Percentiles rank a stretch among this genome's conserved stretches.
These are phyloP conservation scores for Scrobipalpa atriplicella DNA, from an alignment of 2,888 invertebrate genomes.

Conservation along the genomic window DNA sequence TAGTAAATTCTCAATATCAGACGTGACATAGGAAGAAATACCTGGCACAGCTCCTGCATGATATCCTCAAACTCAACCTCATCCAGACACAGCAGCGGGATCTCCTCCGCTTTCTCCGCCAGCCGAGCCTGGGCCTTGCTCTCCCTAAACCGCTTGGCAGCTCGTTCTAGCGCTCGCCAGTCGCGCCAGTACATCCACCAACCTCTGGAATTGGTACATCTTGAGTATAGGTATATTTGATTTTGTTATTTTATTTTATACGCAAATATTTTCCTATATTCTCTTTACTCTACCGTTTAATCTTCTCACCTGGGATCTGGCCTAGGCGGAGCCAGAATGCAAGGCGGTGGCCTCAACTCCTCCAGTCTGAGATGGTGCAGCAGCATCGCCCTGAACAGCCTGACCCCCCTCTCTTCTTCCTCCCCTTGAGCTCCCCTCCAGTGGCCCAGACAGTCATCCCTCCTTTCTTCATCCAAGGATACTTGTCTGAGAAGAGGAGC, in stretches of 20 bases:
- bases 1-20: no score
- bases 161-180: slow-evolving; percentile 73
- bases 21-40: slow-evolving; percentile 41
- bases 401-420: slow-evolving; percentile 74
- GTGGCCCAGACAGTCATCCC: slow-evolving; percentile 78
- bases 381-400: slow-evolving; percentile 75
- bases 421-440: slow-evolving; percentile 72
- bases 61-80: slow-evolving; percentile 82
- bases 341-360: slow-evolving; percentile 70
- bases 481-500: slow-evolving; percentile 75
- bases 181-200: slow-evolving; percentile 82
- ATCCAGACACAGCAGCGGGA: slow-evolving; percentile 76
- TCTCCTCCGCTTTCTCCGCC: slow-evolving; percentile 75
- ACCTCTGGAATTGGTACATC: slow-evolving; percentile 51
- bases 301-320: slow-evolving; percentile 68
- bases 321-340: slow-evolving; percentile 64
- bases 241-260: no score
- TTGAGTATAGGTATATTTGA: neutral
- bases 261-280: no score
- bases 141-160: slow-evolving; percentile 72
- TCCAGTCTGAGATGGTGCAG: slow-evolving; percentile 72
- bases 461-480: slow-evolving; percentile 74
- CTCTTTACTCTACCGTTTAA: no score
- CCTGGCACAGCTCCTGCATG: slow-evolving; percentile 82
- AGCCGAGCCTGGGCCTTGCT: slow-evolving; percentile 77